Conservation (phyloP, 2,797 vertebrate species). For the Falco berigora region DNA sequence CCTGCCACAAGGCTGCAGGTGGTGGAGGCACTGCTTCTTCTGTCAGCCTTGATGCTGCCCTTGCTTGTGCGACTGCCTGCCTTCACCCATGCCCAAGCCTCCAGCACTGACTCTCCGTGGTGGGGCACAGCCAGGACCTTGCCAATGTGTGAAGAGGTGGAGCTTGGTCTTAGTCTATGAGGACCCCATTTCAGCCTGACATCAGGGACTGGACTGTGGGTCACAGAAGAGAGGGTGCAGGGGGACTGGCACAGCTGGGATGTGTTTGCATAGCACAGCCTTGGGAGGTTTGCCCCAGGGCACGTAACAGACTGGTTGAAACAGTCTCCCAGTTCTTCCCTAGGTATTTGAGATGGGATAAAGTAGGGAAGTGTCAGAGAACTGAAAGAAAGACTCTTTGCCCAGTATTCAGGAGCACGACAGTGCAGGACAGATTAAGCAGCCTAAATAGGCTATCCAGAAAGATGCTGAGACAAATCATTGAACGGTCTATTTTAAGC, state of each 20-base stretch:
- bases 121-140: not conserved
- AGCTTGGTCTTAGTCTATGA: not conserved
- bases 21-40: not conserved
- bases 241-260: not conserved
- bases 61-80: not conserved
- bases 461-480: not conserved
- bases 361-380: not conserved
- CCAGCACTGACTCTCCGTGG: not conserved
- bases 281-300: not conserved
- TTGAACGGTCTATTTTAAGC: not conserved
- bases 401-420: not conserved
- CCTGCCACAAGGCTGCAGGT: not conserved
- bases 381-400: not conserved
- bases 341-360: not conserved
- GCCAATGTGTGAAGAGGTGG: not conserved
- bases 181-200: not conserved
- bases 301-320: not conserved
- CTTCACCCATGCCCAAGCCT: not conserved
- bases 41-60: not conserved
- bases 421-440: not conserved
- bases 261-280: not conserved
- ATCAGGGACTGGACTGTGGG: not conserved
- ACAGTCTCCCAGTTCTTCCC: not conserved
- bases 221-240: not conserved
- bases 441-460: not conserved